A percentile compares a stretch with the other conserved stretches of the same genome.
These are phyloP conservation scores for Pterostichus madidus DNA, from an alignment of 2,888 invertebrate genomes.

Conservation along the genomic window DNA sequence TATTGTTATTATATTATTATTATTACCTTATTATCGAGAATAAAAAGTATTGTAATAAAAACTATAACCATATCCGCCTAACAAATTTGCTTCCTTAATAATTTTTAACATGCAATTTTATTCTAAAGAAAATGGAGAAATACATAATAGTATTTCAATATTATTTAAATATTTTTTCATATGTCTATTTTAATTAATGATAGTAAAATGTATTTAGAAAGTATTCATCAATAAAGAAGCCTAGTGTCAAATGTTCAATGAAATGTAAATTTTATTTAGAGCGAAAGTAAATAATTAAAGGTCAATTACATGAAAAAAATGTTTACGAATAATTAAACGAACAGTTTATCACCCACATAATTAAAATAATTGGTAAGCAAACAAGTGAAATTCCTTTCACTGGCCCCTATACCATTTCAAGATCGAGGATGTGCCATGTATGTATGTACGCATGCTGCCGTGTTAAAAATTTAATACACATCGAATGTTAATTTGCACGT, in stretches of 20 bases:
- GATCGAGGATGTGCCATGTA: slow-evolving; percentile 35
- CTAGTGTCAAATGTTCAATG: not conserved
- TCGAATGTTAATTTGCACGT: not conserved
- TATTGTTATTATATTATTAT: slow-evolving; percentile 37
- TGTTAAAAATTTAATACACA: not conserved
- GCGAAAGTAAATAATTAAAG: slow-evolving; percentile 21
- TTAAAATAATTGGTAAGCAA: slow-evolving; percentile 37
- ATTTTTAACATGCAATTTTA: not conserved
- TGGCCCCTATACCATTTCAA: slow-evolving; percentile 36
- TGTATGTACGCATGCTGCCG: slow-evolving; percentile 2
- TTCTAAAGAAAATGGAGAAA: too few relatives aligned
- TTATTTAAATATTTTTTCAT: too few relatives aligned
- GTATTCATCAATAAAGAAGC: too few relatives aligned
- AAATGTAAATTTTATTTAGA: slow-evolving; percentile 15
- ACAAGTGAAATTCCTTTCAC: slow-evolving; percentile 50
- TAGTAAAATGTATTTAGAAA: too few relatives aligned
- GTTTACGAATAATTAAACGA: slow-evolving; percentile 29
- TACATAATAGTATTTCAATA: too few relatives aligned
- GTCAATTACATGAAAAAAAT: slow-evolving; percentile 3
- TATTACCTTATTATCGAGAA: slow-evolving; percentile 3
- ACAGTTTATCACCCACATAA: slow-evolving; percentile 38
- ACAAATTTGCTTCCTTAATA: not conserved
- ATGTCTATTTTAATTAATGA: too few relatives aligned
- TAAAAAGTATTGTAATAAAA: slow-evolving; percentile 24
- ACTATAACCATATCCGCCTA: not conserved